Evolutionary conservation across 1,140 invertebrate genomes (phyloP).

Genomic region (Tribolium madens): DNA sequence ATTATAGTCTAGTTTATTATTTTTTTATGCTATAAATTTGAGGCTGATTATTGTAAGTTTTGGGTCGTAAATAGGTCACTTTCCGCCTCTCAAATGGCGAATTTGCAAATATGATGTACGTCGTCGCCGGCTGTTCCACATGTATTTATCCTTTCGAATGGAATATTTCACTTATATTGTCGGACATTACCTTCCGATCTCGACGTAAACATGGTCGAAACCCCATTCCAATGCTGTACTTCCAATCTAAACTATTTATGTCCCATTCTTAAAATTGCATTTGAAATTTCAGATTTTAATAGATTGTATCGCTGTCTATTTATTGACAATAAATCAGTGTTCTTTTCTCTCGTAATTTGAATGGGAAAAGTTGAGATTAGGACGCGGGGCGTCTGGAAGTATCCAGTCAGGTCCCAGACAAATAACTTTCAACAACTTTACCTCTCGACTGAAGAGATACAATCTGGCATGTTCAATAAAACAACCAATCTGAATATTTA

Average conservation of each 20-base stretch:
- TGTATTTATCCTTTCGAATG: not conserved
- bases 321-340: constrained; percentile 1
- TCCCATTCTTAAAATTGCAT: constrained; percentile 17
- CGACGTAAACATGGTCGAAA: constrained; percentile 36
- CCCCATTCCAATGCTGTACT: constrained; percentile 35
- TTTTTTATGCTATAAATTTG: too few relatives aligned
- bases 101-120: not conserved
- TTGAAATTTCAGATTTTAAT: constrained; percentile 7
- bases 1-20: too few relatives aligned
- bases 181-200: constrained; percentile 46
- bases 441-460: constrained; percentile 51
- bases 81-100: not conserved
- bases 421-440: constrained; percentile 54
- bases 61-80: too few relatives aligned
- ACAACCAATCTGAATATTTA: constrained; percentile 60
- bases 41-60: too few relatives aligned
- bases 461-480: constrained; percentile 54
- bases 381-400: constrained; percentile 1
- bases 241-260: constrained; percentile 44
- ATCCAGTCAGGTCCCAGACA: constrained; percentile 41
- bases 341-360: not conserved
- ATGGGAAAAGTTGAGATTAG: constrained; percentile 29
- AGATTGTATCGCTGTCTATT: not conserved
- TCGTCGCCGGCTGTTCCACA: constrained; percentile 25
- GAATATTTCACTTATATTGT: constrained; percentile 46